phyloP scores from a whole-genome alignment of 2,113 vertebrate genomes.

The Thalassarche chlororhynchos region DNA sequence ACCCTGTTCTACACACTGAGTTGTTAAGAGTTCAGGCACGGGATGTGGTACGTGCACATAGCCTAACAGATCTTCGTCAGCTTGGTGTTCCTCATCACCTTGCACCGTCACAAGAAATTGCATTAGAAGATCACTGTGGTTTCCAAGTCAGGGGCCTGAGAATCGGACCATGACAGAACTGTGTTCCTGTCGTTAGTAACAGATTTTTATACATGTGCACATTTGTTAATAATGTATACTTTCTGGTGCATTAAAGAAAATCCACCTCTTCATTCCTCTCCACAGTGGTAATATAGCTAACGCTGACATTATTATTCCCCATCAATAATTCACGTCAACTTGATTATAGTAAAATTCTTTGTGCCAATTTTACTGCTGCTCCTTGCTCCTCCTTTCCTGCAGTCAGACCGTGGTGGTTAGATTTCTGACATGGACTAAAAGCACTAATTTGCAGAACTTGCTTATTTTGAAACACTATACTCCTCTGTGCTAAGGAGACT shows the following conservation, averaged over 20 bases:
- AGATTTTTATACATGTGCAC: neutral
- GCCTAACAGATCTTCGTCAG: neutral
- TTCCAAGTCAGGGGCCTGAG: neutral
- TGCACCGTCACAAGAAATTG: neutral
- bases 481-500: neutral
- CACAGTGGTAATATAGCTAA: neutral
- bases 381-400: neutral
- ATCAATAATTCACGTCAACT: neutral
- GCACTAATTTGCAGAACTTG: neutral
- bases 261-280: neutral
- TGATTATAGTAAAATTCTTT: neutral
- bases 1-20: no score
- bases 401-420: neutral
- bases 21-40: neutral
- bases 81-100: neutral
- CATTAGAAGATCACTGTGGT: neutral
- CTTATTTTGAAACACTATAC: neutral
- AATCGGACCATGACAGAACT: neutral
- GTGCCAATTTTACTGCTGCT: neutral
- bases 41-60: fast-evolving
- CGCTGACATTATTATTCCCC: neutral
- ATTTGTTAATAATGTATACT: neutral
- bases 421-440: neutral
- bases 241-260: neutral
- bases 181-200: neutral